These are phyloP conservation scores for Lacanobia oleracea DNA, from an alignment of 2,888 invertebrate species.

Conservation along the genomic window DNA sequence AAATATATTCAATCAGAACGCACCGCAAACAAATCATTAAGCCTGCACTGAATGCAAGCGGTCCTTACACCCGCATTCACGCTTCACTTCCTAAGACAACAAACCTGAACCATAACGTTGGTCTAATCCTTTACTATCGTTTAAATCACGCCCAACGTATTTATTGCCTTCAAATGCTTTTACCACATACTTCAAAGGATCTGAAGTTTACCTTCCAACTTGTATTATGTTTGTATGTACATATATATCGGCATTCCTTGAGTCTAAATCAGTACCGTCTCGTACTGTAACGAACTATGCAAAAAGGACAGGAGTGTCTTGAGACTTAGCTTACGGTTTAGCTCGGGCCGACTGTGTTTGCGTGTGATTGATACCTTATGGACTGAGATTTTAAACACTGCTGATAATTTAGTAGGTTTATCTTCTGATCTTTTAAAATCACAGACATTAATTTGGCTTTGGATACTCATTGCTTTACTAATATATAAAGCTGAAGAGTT, in stretches of 20 bases:
- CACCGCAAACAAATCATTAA: slow-evolving; percentile 1
- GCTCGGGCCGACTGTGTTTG: slow-evolving; percentile 13
- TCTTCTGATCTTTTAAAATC: background rate
- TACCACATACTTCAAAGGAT: slow-evolving; percentile 64
- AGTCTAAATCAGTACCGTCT: slow-evolving; percentile 69
- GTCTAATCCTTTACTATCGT: slow-evolving; percentile 46
- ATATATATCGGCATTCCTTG: slow-evolving; percentile 57
- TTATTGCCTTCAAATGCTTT: slow-evolving; percentile 52
- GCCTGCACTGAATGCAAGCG: background rate
- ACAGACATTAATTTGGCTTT: background rate
- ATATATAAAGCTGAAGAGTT: too few species aligned
- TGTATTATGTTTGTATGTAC: slow-evolving; percentile 26
- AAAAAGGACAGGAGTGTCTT: slow-evolving; percentile 66
- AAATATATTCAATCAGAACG: background rate
- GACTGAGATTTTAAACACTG: slow-evolving; percentile 13
- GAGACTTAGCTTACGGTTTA: slow-evolving; percentile 43
- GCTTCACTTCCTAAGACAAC: slow-evolving; percentile 15
- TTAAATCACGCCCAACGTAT: slow-evolving; percentile 62
- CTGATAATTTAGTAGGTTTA: slow-evolving; percentile 6
- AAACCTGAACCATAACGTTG: slow-evolving; percentile 16
- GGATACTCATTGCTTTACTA: too few species aligned
- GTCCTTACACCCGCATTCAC: background rate
- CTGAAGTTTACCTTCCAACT: slow-evolving; percentile 42
- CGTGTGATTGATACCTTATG: slow-evolving; percentile 32
- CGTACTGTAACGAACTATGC: slow-evolving; percentile 63